Conservation (phyloP, 2,888 invertebrate species). For the Adela reaumurella region DNA sequence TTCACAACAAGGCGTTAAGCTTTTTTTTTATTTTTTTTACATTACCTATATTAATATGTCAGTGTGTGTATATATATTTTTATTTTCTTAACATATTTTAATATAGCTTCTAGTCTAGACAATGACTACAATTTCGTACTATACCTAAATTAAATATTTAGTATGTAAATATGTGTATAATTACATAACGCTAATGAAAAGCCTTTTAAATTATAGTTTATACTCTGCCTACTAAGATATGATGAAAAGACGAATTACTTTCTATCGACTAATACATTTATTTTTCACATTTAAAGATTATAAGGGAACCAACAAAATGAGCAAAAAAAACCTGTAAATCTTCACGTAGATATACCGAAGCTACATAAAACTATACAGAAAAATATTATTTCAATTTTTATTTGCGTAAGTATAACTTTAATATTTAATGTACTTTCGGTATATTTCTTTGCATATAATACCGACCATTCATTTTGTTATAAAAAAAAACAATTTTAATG, state of each 20-base stretch:
- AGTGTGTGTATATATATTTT: slow-evolving; percentile 52
- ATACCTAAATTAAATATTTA: slow-evolving; percentile 20
- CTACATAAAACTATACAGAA: too few species aligned
- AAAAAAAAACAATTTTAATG: too few species aligned
- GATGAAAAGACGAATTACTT: neutral
- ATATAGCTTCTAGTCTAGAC: slow-evolving; percentile 32
- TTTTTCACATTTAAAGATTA: too few species aligned
- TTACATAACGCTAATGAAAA: neutral
- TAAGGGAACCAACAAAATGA: too few species aligned
- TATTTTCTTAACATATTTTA: slow-evolving; percentile 39
- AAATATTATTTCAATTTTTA: too few species aligned
- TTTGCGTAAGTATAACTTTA: too few species aligned
- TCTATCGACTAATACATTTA: neutral
- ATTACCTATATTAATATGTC: slow-evolving; percentile 34
- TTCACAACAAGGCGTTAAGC: slow-evolving; percentile 39
- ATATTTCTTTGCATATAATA: too few species aligned
- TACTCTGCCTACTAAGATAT: neutral
- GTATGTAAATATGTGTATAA: neutral
- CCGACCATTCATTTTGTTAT: too few species aligned
- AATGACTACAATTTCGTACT: slow-evolving; percentile 46
- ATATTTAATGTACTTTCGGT: too few species aligned
- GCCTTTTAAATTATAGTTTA: neutral
- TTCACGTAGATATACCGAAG: too few species aligned
- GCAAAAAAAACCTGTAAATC: too few species aligned
- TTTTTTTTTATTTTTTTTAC: slow-evolving; percentile 39